phyloP scores from a whole-genome alignment of 2,888 invertebrate genomes.

The Phoenoteleia sp. region DNA sequence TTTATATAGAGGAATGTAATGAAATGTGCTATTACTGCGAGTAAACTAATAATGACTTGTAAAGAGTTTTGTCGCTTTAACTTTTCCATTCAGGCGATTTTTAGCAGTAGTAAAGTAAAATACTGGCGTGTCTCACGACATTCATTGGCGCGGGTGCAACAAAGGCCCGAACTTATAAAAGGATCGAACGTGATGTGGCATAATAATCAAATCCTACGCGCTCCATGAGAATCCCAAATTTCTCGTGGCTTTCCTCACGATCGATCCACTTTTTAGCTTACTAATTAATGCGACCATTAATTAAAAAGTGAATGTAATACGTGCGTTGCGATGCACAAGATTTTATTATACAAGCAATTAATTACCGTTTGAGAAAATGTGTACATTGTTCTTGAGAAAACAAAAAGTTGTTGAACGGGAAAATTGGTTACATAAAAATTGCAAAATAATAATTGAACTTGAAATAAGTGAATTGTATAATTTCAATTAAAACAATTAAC shows the following conservation, averaged over 20 bases:
- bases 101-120: constrained; percentile 19
- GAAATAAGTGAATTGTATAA: too few relatives aligned
- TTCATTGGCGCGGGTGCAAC: constrained; percentile 37
- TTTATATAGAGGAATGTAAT: constrained; percentile 9
- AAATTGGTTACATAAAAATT: too few relatives aligned
- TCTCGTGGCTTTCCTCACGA: constrained; percentile 6
- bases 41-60: constrained; percentile 29
- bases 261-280: constrained; percentile 5
- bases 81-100: constrained; percentile 34
- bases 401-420: not conserved
- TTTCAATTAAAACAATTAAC: too few relatives aligned
- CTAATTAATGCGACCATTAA: constrained; percentile 10
- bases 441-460: too few relatives aligned
- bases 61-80: constrained; percentile 32
- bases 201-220: constrained; percentile 23
- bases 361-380: not conserved
- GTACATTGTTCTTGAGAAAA: constrained; percentile 7
- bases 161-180: constrained; percentile 28
- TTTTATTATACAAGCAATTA: constrained; percentile 19
- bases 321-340: not conserved
- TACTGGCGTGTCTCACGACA: constrained; percentile 45
- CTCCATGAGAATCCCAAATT: constrained; percentile 19
- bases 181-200: constrained; percentile 49
- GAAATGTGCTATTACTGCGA: constrained; percentile 16
- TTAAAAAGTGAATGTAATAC: constrained; percentile 22